phyloP scores from a whole-genome alignment of 2,113 vertebrate genomes.

The Ammodytes marinus region DNA sequence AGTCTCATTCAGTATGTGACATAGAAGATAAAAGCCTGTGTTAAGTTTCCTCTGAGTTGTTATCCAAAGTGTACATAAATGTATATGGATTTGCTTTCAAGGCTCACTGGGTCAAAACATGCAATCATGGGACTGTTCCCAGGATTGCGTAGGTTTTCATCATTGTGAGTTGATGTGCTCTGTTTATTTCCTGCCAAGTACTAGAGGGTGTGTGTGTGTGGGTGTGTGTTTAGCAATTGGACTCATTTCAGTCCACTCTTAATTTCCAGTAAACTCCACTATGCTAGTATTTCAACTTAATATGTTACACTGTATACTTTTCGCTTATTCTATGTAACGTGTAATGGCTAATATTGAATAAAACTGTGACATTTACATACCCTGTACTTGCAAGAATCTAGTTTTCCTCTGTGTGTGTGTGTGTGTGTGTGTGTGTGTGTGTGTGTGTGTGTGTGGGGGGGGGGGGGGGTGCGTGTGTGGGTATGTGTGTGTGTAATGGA shows the following conservation, averaged over 20 bases:
- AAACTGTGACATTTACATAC: conserved; percentile 72
- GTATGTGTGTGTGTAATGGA: conserved; percentile 7
- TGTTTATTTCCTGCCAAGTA: conserved; percentile 56
- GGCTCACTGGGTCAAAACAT: conserved; percentile 29
- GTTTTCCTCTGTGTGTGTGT: conserved; percentile 1
- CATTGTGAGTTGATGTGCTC: conserved; percentile 18
- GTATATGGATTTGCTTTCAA: conserved; percentile 24
- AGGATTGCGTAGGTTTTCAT: conserved; percentile 44
- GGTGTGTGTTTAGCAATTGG: conserved; percentile 23
- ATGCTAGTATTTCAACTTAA: conserved; percentile 39
- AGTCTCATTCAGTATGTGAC: conserved; percentile 44
- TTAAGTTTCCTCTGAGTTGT: neutral
- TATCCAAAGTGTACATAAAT: conserved; percentile 19
- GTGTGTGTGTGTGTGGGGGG: neutral
- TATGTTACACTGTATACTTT: conserved; percentile 68
- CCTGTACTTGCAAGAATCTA: conserved; percentile 1
- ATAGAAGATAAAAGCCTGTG: conserved; percentile 33
- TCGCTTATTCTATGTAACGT: conserved; percentile 70
- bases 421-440: conserved; percentile 10
- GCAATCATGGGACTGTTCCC: conserved; percentile 44
- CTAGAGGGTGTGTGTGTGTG: conserved; percentile 21
- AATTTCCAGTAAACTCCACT: conserved; percentile 51
- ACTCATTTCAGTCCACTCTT: conserved; percentile 37
- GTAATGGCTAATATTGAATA: conserved; percentile 74
- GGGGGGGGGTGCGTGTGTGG: neutral